phyloP scores from a whole-genome alignment of 2,113 vertebrate species.

The Rhipidura dahli region DNA sequence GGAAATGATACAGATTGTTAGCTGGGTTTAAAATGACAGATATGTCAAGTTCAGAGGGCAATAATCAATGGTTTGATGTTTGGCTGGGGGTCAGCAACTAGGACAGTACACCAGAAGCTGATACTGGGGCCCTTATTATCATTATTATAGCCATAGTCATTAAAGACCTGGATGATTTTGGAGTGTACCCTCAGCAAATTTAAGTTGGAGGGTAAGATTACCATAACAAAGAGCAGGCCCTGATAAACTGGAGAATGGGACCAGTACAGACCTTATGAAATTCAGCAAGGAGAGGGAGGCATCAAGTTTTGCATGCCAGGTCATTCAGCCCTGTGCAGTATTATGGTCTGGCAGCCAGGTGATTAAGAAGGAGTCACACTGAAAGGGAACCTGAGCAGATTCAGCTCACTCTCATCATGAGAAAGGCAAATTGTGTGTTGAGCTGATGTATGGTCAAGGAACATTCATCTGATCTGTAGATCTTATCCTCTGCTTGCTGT shows the following conservation, averaged over 20 bases:
- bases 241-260: not conserved
- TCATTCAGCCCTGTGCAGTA: not conserved
- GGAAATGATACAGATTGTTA: not conserved
- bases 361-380: not conserved
- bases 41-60: not conserved
- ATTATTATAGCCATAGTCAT: not conserved
- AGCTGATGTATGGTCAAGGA: not conserved
- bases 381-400: not conserved
- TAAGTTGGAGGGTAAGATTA: not conserved
- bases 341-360: not conserved
- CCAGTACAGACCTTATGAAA: not conserved
- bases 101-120: not conserved
- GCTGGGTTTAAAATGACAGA: not conserved
- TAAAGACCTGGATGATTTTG: not conserved
- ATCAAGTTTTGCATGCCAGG: not conserved
- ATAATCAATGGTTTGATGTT: not conserved
- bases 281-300: not conserved
- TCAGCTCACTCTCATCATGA: accelerated
- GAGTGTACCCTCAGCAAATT: not conserved
- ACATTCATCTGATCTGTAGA: not conserved
- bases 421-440: not conserved
- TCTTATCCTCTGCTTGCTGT: not conserved
- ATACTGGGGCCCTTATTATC: not conserved
- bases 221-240: not conserved
- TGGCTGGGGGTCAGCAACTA: not conserved